Base-by-base conservation (phyloP, 2,888 invertebrate species). In the Orthonychiurus folsomi region DNA sequence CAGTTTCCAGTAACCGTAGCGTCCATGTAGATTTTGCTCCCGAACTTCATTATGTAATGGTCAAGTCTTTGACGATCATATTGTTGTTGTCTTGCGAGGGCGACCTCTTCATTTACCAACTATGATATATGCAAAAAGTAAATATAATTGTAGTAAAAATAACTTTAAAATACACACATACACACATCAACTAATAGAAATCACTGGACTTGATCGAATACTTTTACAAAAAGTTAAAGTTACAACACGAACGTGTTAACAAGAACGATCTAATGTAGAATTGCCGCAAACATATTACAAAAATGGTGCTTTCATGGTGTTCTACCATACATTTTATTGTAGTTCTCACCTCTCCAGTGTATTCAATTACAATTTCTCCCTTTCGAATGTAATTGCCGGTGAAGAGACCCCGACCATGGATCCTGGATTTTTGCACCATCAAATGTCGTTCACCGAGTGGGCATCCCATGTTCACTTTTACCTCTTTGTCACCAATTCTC, bases 331-430 rank as follows among this genome's bases (percentile, higher is more conserved):
- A n/a, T n/a, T n/a, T n/a, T n/a, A n/a, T n/a, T n/a, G n/a, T n/a
- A n/a, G n/a, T n/a, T n/a, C 12, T 60, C 26, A 60, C 60, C 37
- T 54, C 54, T 53, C 60, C 60, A 9, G 54, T 23, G 24, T 60
- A 60, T 25, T 60, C 60, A 27, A 60, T 53, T 20, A 60, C 28
- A 5, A 60, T 60, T 60, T 60, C 60, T 54, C 54, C 54, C 9
- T 53, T 25, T 1, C 18, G 21, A 20, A 60, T 53, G 3, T 15
- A 54, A 23, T 28, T 54, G 20, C 54, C 55, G 54, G 37, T 60
- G 23, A 53, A 60, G 12, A 60, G 37, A 2, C 60, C 60, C n/a
- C 60, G 5, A 1, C 60, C 60, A 54, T 60, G 60, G n/a, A 60
- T 60, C 12, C 21, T 27, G 15, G 60, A 60, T 5, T 27, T 53